These are phyloP conservation scores for Zeuzera pyrina DNA, from an alignment of 2,888 invertebrate species.

Conservation along the genomic window DNA sequence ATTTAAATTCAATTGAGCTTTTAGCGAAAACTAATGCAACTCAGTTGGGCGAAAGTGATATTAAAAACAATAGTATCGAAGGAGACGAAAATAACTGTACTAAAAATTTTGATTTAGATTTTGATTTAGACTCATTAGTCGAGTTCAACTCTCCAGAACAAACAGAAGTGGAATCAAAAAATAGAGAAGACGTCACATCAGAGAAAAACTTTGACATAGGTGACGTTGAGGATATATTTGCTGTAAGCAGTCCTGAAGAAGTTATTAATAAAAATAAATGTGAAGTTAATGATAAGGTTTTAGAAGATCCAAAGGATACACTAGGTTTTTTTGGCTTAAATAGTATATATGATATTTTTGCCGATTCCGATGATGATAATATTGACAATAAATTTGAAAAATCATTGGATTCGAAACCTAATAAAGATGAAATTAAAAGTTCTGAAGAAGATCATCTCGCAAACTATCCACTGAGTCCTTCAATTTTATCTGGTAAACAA, in stretches of 20 bases:
- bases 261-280: conserved; percentile 9
- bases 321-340: conserved; percentile 56
- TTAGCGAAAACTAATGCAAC: conserved; percentile 21
- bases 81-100: conserved; percentile 6
- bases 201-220: conserved; percentile 58
- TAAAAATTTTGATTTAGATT: conserved; percentile 34
- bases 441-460: background rate
- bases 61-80: background rate
- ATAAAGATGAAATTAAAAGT: background rate
- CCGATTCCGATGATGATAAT: conserved; percentile 35
- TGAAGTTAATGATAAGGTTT: conserved; percentile 15
- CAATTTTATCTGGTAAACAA: conserved; percentile 50
- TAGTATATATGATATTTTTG: conserved; percentile 64
- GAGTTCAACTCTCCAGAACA: conserved; percentile 15
- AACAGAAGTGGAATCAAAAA: conserved; percentile 12
- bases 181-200: conserved; percentile 11
- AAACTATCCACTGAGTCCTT: conserved; percentile 37
- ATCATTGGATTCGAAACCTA: background rate
- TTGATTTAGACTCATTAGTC: conserved; percentile 27
- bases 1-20: conserved; percentile 28
- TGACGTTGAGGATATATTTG: conserved; percentile 51
- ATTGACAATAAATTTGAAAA: background rate
- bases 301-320: conserved; percentile 26
- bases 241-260: conserved; percentile 38
- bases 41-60: background rate